Evolutionary conservation across 1,140 invertebrate genomes (phyloP), one percentile per base, ranked within the genome.

Genomic region (Carposina sasakii): DNA sequence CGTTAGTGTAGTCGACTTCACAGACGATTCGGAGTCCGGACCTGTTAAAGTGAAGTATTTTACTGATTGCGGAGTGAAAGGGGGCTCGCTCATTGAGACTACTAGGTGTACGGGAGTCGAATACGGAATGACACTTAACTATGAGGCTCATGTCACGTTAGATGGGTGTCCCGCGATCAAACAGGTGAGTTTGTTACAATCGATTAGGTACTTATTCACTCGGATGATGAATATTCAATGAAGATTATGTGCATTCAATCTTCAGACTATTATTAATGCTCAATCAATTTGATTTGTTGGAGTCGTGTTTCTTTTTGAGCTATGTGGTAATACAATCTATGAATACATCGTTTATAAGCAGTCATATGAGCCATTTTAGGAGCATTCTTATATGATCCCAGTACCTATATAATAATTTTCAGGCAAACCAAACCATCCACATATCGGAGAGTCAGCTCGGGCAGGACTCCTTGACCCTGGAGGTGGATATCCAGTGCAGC

Each of bases 131-230:
- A 84, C 85, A 26, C 81, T 89, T 17, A 83, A 85, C 48, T 90
- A 89, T 63, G 86, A 82, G 54, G 82, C 88, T 16, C 79, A 88
- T 60, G 63, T 90, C n/a, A 87, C 76, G 1, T 66, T 89, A 17
- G 81, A 81, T 21, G 64, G 86, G 46, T 88, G 84, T 67, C 76
- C 81, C 4, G 62, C 81, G 19, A 81, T 77, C 62, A 81, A 76
- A 41, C 73, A 62, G 60, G 81, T 81, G 53, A 63, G 60, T 57
- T 47, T 36, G 46, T 50, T 31, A 20, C 21, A 43, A 36, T 39
- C 9, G 17, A 22, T 17, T 52, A 37, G 16, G 16, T 20, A 15
- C 20, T 36, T 24, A 13, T 30, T 10, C 8, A 26, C 12, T 10
- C 28, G 2, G 28, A 30, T 30, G n/a, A n/a, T n/a, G n/a, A n/a